Evolutionary conservation across 1,140 invertebrate genomes (phyloP).

Genomic region (Streblospio benedicti): DNA sequence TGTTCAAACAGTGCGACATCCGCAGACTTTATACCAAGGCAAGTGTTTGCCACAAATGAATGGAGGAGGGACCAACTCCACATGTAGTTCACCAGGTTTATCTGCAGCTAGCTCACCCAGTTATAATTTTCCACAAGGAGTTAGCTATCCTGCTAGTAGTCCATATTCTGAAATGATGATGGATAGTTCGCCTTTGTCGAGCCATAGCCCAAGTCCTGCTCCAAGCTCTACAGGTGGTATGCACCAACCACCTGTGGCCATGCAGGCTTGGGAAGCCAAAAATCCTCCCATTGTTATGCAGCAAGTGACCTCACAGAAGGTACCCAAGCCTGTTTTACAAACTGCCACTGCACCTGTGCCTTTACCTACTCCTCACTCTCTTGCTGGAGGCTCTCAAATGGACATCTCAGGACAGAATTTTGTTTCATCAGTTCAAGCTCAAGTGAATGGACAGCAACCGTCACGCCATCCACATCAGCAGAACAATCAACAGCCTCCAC

Average conservation of each 20-base stretch:
- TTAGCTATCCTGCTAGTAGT: too few species aligned
- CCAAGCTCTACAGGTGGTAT: not conserved
- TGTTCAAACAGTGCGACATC: conserved; percentile 20
- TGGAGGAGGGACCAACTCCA: too few species aligned
- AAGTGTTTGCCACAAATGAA: too few species aligned
- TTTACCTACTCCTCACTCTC: conserved; percentile 42
- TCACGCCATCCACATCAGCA: conserved; percentile 37
- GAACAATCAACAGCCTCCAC: conserved; percentile 20
- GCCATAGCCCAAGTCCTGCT: conserved; percentile 61
- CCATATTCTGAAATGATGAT: too few species aligned
- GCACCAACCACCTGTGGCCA: conserved; percentile 21
- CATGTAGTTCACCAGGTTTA: too few species aligned
- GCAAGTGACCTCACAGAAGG: conserved; percentile 76
- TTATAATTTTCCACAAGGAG: too few species aligned
- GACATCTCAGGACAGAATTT: conserved; percentile 48
- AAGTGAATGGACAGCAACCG: conserved; percentile 32
- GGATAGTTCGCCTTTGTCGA: conserved; percentile 67
- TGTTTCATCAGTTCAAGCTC: conserved; percentile 68
- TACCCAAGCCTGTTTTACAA: conserved; percentile 84
- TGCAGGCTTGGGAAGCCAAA: conserved; percentile 46
- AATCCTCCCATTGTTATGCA: conserved; percentile 93
- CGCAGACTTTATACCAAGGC: conserved; percentile 46
- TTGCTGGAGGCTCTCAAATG: not conserved
- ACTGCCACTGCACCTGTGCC: conserved; percentile 81
- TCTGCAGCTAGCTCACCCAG: too few species aligned